Conservation (phyloP, 2,888 invertebrate genomes). For the Anarsia innoxiella region DNA sequence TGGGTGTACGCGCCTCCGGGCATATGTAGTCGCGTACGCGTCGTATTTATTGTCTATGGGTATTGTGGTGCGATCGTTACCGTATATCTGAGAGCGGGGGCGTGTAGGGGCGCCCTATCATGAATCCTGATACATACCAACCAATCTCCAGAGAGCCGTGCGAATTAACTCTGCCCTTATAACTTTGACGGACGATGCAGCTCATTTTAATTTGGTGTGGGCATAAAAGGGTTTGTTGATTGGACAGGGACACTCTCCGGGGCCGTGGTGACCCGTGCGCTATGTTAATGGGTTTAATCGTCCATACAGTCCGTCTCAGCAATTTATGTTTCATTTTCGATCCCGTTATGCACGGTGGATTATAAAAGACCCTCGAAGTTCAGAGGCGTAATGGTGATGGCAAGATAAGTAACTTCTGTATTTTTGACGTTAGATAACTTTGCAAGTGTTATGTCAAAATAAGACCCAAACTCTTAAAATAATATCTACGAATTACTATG, state of each 20-base stretch:
- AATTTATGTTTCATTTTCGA: conserved; percentile 75
- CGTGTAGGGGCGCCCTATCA: conserved; percentile 61
- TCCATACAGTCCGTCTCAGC: conserved; percentile 60
- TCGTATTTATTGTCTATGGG: conserved; percentile 69
- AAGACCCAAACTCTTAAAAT: too few species aligned
- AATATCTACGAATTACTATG: too few species aligned
- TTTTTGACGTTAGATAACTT: too few species aligned
- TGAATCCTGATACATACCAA: conserved; percentile 68
- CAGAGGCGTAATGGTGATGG: conserved; percentile 51
- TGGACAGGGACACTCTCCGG: conserved; percentile 48
- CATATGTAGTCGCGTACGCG: conserved; percentile 57
- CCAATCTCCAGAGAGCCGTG: conserved; percentile 48
- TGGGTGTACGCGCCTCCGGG: conserved; percentile 40
- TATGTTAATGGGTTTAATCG: conserved; percentile 73
- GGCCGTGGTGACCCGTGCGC: conserved; percentile 56
- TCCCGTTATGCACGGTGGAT: conserved; percentile 68
- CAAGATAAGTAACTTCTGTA: conserved; percentile 11
- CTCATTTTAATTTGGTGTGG: conserved; percentile 17
- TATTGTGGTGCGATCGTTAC: conserved; percentile 71
- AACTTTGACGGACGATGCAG: conserved; percentile 16
- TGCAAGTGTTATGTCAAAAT: too few species aligned
- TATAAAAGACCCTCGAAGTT: conserved; percentile 48
- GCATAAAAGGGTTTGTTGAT: conserved; percentile 63
- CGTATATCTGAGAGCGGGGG: conserved; percentile 66
- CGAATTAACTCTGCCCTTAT: conserved; percentile 32